phyloP scores from a whole-genome alignment of 2,888 invertebrate genomes.

The Trichacis sp. region DNA sequence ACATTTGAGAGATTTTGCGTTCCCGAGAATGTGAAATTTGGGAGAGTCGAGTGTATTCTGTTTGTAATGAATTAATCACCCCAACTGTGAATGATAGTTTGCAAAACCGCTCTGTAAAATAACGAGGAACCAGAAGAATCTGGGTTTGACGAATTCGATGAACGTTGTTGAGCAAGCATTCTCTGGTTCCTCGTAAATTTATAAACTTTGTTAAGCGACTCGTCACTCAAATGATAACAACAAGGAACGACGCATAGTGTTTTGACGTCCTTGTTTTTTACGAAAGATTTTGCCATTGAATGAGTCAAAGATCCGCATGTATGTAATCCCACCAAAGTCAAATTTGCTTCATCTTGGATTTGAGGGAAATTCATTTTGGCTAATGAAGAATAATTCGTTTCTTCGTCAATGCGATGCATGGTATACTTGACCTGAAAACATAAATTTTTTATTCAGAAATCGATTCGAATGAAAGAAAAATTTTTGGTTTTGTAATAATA shows the following conservation, averaged over 20 bases:
- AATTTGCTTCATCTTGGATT: constrained; percentile 38
- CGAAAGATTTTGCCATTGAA: constrained; percentile 79
- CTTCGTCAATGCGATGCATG: constrained; percentile 39
- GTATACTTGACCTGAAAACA: constrained; percentile 55
- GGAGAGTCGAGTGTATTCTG: too few relatives aligned
- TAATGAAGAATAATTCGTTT: constrained; percentile 55
- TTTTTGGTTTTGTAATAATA: too few relatives aligned
- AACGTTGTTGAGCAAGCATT: constrained; percentile 87
- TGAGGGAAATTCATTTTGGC: constrained; percentile 48
- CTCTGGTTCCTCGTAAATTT: constrained; percentile 75
- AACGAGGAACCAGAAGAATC: constrained; percentile 76
- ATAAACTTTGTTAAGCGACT: constrained; percentile 55
- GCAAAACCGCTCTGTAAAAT: constrained; percentile 82
- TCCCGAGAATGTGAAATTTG: constrained; percentile 4
- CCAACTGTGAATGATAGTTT: constrained; percentile 70
- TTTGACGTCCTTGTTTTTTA: constrained; percentile 70
- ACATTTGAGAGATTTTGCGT: too few relatives aligned
- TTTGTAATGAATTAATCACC: too few relatives aligned
- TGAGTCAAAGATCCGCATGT: constrained; percentile 89
- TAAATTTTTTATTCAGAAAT: constrained; percentile 9
- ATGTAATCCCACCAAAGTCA: constrained; percentile 79
- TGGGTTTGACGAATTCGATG: constrained; percentile 74
- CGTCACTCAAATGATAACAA: constrained; percentile 87
- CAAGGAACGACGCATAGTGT: constrained; percentile 87
- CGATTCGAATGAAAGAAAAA: too few relatives aligned